Percentiles rank a stretch among this genome's conserved stretches.
Conservation (phyloP, 2,797 vertebrate genomes). For the Neosilurus mollespiculum region DNA sequence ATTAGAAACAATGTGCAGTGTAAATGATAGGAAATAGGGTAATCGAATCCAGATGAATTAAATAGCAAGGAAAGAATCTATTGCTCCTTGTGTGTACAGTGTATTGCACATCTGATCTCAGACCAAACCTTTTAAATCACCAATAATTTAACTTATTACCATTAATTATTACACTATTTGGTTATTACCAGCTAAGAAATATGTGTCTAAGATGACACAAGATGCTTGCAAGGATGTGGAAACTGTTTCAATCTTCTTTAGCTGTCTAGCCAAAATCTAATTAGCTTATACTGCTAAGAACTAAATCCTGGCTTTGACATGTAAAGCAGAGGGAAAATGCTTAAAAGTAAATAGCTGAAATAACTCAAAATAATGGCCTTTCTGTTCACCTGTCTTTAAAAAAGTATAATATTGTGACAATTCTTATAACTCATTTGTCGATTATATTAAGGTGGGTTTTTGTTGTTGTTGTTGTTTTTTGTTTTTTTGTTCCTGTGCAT, state of each 20-base stretch:
- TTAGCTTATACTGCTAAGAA: not conserved
- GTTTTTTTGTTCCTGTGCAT: not conserved
- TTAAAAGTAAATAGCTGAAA: not conserved
- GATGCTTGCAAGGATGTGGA: not conserved
- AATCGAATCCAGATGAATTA: slow-evolving; percentile 35
- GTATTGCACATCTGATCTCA: slow-evolving; percentile 21
- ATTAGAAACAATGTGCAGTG: slow-evolving; percentile 21
- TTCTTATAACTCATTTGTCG: not conserved
- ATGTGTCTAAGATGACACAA: not conserved
- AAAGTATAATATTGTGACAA: not conserved
- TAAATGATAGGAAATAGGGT: slow-evolving; percentile 28
- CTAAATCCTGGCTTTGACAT: not conserved
- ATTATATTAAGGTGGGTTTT: not conserved
- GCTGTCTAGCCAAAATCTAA: slow-evolving; percentile 2
- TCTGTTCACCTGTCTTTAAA: slow-evolving; percentile 4
- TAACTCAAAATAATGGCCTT: not conserved
- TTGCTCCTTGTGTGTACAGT: slow-evolving; percentile 3
- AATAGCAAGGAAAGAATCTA: slow-evolving; percentile 31
- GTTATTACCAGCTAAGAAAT: not conserved
- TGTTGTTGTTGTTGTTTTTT: no score
- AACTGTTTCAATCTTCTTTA: not conserved
- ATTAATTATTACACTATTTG: not conserved
- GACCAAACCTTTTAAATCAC: slow-evolving; percentile 17
- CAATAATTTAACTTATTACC: slow-evolving; percentile 10
- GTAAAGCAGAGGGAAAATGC: not conserved